Evolutionary conservation across 2,113 vertebrate genomes (phyloP).

Genomic region (Hemiscyllium ocellatum): DNA sequence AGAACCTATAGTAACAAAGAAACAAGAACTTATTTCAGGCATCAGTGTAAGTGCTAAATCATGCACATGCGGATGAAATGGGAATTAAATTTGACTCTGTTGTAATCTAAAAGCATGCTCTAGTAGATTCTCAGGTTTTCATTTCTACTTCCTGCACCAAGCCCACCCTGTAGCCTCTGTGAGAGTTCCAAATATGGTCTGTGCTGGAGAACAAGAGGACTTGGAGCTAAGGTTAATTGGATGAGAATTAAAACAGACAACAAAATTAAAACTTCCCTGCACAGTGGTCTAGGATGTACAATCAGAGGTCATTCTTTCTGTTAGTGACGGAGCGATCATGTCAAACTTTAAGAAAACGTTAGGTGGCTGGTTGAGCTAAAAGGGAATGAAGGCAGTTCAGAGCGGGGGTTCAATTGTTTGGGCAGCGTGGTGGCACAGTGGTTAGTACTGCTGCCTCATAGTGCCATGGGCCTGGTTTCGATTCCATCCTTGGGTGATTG

Average conservation of each 20-base stretch:
- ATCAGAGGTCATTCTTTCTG: background rate
- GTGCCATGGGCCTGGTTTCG: too few species aligned
- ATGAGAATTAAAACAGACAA: background rate
- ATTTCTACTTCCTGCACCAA: background rate
- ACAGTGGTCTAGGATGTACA: background rate
- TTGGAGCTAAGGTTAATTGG: background rate
- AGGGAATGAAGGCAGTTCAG: background rate
- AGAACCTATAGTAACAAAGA: background rate
- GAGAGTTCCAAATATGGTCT: background rate
- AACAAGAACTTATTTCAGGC: background rate
- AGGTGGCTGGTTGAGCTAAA: background rate
- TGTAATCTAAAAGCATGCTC: background rate
- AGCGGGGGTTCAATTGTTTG: background rate
- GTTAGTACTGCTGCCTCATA: too few species aligned
- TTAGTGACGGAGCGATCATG: background rate
- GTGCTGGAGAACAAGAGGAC: background rate
- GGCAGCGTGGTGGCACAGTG: too few species aligned
- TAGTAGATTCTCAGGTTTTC: background rate
- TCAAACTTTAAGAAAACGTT: background rate
- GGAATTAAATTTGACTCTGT: background rate
- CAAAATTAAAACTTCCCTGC: background rate
- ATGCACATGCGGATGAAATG: background rate
- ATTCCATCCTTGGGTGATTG: too few species aligned
- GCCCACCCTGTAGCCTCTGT: background rate
- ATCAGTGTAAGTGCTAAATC: background rate